A percentile compares a stretch with the other conserved stretches of the same genome.
Conservation (phyloP, 2,113 vertebrate genomes). For the Diphyllodes magnificus region DNA sequence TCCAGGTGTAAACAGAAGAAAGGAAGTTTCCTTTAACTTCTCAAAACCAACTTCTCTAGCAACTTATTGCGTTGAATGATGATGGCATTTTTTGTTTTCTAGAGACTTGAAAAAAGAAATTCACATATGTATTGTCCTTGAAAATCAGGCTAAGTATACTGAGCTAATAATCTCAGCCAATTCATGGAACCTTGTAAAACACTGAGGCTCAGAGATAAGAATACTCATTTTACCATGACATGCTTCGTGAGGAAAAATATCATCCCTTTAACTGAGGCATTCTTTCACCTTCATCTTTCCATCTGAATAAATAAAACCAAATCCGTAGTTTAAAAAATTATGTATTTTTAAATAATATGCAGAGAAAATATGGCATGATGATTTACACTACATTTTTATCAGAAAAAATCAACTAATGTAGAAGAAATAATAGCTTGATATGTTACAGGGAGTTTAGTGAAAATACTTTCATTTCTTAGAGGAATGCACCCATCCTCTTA, state of each 20-base stretch:
- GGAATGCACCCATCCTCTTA: background rate
- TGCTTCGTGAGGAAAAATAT: background rate
- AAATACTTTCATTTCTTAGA: background rate
- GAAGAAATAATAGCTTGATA: background rate
- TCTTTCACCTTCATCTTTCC: background rate
- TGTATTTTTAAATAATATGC: background rate
- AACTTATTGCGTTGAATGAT: background rate
- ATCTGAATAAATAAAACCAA: background rate
- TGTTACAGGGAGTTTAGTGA: background rate
- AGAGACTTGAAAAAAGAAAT: background rate
- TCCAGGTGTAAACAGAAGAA: background rate
- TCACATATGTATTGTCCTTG: background rate
- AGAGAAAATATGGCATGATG: rapidly evolving
- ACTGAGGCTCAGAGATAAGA: background rate
- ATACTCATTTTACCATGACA: background rate
- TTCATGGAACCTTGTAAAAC: background rate
- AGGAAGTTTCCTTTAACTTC: background rate
- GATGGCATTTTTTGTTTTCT: background rate
- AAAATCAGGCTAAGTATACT: background rate
- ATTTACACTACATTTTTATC: background rate
- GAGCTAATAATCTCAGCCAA: background rate
- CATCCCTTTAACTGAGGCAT: background rate
- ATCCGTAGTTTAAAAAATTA: rapidly evolving
- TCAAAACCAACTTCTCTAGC: background rate
- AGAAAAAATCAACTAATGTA: background rate